Percentiles rank a stretch among this genome's conserved stretches.
These are phyloP conservation scores for Pantherophis vulpinus DNA, from an alignment of 2,797 vertebrate genomes.

Conservation along the genomic window DNA sequence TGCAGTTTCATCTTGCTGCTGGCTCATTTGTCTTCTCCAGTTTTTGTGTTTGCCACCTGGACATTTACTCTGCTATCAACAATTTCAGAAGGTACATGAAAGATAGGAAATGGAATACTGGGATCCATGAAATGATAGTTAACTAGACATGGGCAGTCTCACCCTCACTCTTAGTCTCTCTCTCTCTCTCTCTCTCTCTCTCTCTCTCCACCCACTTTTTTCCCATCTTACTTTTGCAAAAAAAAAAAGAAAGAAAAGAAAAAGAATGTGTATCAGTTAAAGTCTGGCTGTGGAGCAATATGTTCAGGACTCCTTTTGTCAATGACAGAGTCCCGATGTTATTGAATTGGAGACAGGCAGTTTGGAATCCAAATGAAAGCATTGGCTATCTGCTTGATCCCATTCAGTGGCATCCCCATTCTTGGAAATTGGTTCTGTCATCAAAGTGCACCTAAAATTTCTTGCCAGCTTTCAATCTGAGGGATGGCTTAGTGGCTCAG, in stretches of 20 bases:
- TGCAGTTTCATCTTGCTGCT: constrained; percentile 59
- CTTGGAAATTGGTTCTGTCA: not conserved
- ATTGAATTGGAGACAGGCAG: not conserved
- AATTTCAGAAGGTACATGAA: constrained; percentile 64
- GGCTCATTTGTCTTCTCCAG: constrained; percentile 72
- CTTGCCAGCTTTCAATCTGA: not conserved
- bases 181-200: not conserved
- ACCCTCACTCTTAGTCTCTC: not conserved
- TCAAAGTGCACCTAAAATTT: not conserved
- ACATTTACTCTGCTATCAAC: constrained; percentile 69
- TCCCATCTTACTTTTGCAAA: constrained; percentile 30
- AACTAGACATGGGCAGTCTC: constrained; percentile 52
- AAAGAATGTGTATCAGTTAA: not conserved
- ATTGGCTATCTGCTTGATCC: not conserved
- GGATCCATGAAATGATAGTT: constrained; percentile 38
- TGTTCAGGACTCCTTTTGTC: not conserved
- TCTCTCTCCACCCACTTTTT: not conserved
- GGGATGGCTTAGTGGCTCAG: rapidly evolving
- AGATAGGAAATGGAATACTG: constrained; percentile 42
- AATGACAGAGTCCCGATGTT: not conserved
- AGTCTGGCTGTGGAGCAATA: not conserved
- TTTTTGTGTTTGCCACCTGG: constrained; percentile 58
- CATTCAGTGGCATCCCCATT: not conserved
- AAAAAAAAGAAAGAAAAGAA: not conserved
- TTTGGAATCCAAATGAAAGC: not conserved